Evolutionary conservation across 2,888 invertebrate genomes (phyloP), one percentile per base, ranked within the genome.

Genomic region (Lamproptera curius): DNA sequence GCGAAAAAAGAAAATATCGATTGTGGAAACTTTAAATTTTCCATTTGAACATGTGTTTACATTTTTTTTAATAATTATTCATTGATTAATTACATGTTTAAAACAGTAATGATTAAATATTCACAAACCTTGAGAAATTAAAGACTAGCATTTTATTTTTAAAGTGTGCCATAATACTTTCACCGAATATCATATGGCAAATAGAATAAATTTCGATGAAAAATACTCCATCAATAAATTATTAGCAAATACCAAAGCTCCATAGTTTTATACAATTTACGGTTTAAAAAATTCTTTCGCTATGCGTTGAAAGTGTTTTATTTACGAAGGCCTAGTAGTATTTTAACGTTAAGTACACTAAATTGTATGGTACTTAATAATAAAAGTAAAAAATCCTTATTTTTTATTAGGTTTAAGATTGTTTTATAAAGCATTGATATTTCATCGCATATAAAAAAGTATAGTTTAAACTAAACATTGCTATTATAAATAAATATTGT

Each of bases 161-260:
- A 11, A 6, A 36, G 16, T 16, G 42, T 43, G 42, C 42, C 42
- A 43, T 43, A 43, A n/a, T 31, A 11, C 13, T 31, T 3, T 31
- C 13, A 31, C 31, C 31, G 13, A 3, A 31, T 10, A 5, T 23
- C 28, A 28, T 6, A 31, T 11, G 31, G 11, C 31, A 31, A 31
- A 31, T 31, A 31, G n/a, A 41, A 35, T 6, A 15, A 17, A 10
- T n/a, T 35, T 28, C 8, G n/a, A 10, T n/a, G 28, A 28, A 6
- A 28, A 36, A 42, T 40, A 40, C 40, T 40, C 40, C 8, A 31
- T 16, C 6, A 11, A 31, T 40, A 8, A 40, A 40, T 31, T 28
- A n/a, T n/a, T 16, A 8, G 16, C 28, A 28, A 28, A 16, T 40
- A 16, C 28, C 40, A 31, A 31, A 31, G 40, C 15, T 40, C 40